Base-by-base conservation (phyloP, 2,888 invertebrate species). In the Ophion ventricosus region DNA sequence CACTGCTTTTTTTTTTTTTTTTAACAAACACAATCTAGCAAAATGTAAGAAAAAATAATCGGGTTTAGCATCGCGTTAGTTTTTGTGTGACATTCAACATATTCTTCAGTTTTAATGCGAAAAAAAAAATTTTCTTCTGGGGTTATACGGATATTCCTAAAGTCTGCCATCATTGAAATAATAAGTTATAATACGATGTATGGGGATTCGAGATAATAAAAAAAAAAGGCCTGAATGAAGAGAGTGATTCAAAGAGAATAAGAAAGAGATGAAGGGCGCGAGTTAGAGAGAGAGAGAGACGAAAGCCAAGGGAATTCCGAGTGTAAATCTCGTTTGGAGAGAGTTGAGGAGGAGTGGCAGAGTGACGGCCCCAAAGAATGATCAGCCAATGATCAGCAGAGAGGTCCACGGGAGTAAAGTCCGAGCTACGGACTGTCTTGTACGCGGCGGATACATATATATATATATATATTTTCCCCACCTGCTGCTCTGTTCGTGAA, bases 351-450 rank as follows among this genome's bases (percentile, higher is more conserved):
- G 85, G 84, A 84, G 80, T 83, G 83, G 85, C 81, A 78, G 76
- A 84, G 87, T 87, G 84, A 85, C 87, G 87, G 87, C 87, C 87
- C 83, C 87, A 26, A 69, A 81, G 80, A 64, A 83, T 87, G 79
- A 87, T 87, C 87, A 87, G 81, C 87, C 87, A 87, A 87, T 87
- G 85, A 87, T 87, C 85, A 82, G 78, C 70, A 66, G 72, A 72
- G 70, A 70, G 63, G 72, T 70, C 77, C 82, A 29, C 79, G 77
- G 64, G 77, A 74, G 75, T 73, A 14, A 70, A 80, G 75, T 82
- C 82, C 78, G 80, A 74, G 78, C 76, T 70, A 56, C 17, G 78
- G 11, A 74, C 20, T 76, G 40, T 76, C 66, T 76, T 66, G 54
- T 75, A 75, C 74, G 63, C 40, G 57, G 11, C n/a, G 74, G 20